Evolutionary conservation across 1,140 invertebrate species (phyloP).

Genomic region (Drosophila lacteicornis): DNA sequence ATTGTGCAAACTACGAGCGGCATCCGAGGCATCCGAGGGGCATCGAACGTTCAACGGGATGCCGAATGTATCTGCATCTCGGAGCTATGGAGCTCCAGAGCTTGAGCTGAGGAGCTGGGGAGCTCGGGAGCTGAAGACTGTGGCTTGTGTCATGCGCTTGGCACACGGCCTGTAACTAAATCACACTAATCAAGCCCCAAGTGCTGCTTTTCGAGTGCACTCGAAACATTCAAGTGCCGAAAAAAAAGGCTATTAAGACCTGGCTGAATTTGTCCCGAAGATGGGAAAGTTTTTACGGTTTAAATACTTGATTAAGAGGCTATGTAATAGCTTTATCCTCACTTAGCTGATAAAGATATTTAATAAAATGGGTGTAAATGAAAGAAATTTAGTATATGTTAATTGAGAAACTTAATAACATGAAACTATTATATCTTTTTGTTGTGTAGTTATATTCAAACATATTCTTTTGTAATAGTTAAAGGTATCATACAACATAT

Average conservation of each 20-base stretch:
- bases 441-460: too few species aligned
- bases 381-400: background rate
- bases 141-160: slow-evolving; percentile 77
- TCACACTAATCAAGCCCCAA: slow-evolving; percentile 83
- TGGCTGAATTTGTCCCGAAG: slow-evolving; percentile 15
- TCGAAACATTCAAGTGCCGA: slow-evolving; percentile 37
- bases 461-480: too few species aligned
- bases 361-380: background rate
- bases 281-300: slow-evolving; percentile 24
- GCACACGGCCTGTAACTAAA: slow-evolving; percentile 83
- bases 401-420: background rate
- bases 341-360: background rate
- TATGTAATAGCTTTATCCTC: slow-evolving; percentile 1
- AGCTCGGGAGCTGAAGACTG: slow-evolving; percentile 16
- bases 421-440: too few species aligned
- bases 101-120: slow-evolving; percentile 3
- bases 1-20: slow-evolving; percentile 79
- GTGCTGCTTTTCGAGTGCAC: slow-evolving; percentile 59
- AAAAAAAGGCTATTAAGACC: slow-evolving; percentile 21
- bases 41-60: slow-evolving; percentile 75
- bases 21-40: slow-evolving; percentile 64
- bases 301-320: slow-evolving; percentile 3
- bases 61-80: slow-evolving; percentile 51
- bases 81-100: background rate
- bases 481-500: too few species aligned